A percentile compares a stretch with the other conserved stretches of the same genome.
Conservation (phyloP, 2,888 invertebrate genomes). For the Scaptomyza caliginosa region DNA sequence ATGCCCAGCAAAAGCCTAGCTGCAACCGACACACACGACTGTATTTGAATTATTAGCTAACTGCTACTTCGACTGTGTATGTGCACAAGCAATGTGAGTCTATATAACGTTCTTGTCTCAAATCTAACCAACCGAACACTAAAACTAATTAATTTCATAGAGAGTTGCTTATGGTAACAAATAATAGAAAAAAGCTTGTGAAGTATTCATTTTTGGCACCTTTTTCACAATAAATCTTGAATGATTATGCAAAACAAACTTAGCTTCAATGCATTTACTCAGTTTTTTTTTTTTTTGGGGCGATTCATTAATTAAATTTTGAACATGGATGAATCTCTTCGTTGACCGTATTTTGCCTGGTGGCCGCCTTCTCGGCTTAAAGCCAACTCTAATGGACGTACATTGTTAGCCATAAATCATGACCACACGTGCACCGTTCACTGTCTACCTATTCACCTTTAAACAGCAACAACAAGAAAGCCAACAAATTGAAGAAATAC, state of each 20-base stretch:
- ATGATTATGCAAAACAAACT: slow-evolving; percentile 15
- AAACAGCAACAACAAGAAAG: background rate
- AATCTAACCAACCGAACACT: slow-evolving; percentile 10
- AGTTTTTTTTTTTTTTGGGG: slow-evolving; percentile 5
- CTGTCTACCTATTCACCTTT: slow-evolving; percentile 31
- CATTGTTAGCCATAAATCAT: slow-evolving; percentile 75
- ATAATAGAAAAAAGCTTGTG: background rate
- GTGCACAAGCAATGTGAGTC: slow-evolving; percentile 12
- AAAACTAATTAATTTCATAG: slow-evolving; percentile 20
- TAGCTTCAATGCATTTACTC: slow-evolving; percentile 25
- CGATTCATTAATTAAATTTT: slow-evolving; percentile 66
- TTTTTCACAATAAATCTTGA: background rate
- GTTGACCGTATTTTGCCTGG: slow-evolving; percentile 56
- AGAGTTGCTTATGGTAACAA: background rate
- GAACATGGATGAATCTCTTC: slow-evolving; percentile 53
- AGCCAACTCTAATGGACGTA: slow-evolving; percentile 75
- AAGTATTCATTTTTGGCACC: too few species aligned
- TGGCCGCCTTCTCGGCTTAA: slow-evolving; percentile 61
- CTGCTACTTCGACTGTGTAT: background rate
- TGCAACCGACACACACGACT: slow-evolving; percentile 34
- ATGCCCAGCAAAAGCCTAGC: slow-evolving; percentile 18
- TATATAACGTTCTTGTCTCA: slow-evolving; percentile 16
- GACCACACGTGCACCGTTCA: slow-evolving; percentile 59
- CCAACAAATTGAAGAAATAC: slow-evolving; percentile 57
- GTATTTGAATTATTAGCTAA: slow-evolving; percentile 64